A percentile compares a stretch with the other conserved stretches of the same genome.
Evolutionary conservation across 2,113 vertebrate species (phyloP).

Genomic region (Ascaphus truei): DNA sequence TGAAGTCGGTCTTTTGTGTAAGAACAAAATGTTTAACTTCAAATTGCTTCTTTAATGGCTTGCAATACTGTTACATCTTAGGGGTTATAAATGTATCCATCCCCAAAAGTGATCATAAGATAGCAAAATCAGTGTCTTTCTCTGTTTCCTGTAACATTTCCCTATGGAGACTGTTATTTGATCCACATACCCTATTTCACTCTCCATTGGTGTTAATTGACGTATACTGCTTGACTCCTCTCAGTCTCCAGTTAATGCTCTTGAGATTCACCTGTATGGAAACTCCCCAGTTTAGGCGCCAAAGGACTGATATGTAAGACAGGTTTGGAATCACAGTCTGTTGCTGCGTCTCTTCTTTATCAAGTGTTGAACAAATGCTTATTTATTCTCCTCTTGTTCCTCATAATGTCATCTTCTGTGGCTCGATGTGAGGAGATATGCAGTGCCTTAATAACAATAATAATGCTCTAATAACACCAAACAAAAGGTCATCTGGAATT

Average conservation of each 20-base stretch:
- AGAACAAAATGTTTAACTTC: too few species aligned
- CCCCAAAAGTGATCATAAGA: too few species aligned
- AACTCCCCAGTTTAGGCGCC: neutral
- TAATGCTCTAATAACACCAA: too few species aligned
- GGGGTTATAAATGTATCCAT: too few species aligned
- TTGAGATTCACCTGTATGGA: conserved; percentile 8
- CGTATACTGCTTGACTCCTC: neutral
- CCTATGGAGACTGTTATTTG: neutral
- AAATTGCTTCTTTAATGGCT: too few species aligned
- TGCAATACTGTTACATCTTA: too few species aligned
- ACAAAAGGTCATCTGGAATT: too few species aligned
- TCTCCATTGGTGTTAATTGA: neutral
- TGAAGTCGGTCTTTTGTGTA: too few species aligned
- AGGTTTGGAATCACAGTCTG: neutral
- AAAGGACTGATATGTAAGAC: neutral
- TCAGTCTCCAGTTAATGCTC: neutral
- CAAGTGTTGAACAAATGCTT: neutral
- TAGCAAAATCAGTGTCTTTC: too few species aligned
- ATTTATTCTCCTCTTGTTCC: too few species aligned
- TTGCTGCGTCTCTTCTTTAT: neutral
- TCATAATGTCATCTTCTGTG: neutral
- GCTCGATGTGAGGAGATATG: neutral
- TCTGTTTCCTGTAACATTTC: neutral
- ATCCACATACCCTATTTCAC: neutral
- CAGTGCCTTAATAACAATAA: neutral